Conservation (phyloP, 2,888 invertebrate genomes). For the Standfussiana lucernea region DNA sequence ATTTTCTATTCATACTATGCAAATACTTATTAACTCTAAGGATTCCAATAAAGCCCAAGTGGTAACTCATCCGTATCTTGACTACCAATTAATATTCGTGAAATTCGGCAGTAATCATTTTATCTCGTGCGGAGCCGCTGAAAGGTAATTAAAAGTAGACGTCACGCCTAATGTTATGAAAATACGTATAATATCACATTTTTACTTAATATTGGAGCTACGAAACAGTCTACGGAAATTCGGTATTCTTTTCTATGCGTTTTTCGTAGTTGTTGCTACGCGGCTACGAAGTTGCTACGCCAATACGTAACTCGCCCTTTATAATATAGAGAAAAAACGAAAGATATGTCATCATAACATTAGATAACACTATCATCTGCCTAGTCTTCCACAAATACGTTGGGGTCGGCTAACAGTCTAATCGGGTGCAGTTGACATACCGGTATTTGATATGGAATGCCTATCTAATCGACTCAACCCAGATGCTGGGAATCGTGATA, state of each 20-base stretch:
- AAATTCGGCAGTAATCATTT: constrained; percentile 6
- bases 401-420: too few species aligned
- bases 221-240: neutral
- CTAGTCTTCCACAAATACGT: neutral
- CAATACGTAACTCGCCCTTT: constrained; percentile 1
- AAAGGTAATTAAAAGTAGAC: constrained; percentile 13
- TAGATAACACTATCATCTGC: neutral
- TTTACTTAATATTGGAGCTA: neutral
- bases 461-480: neutral
- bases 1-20: constrained; percentile 47
- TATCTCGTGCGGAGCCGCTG: neutral
- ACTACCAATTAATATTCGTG: constrained; percentile 32
- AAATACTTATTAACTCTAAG: constrained; percentile 45
- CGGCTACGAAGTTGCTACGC: constrained; percentile 9
- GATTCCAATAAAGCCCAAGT: constrained; percentile 32
- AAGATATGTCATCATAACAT: neutral
- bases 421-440: neutral
- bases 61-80: constrained; percentile 16
- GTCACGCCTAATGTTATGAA: neutral
- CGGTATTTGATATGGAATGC: neutral
- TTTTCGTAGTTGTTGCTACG: constrained; percentile 27
- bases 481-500: neutral
- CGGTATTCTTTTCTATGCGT: neutral
- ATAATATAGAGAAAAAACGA: neutral
- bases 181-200: neutral